Conservation (phyloP, 2,113 vertebrate species). For the Philantomba maxwellii region DNA sequence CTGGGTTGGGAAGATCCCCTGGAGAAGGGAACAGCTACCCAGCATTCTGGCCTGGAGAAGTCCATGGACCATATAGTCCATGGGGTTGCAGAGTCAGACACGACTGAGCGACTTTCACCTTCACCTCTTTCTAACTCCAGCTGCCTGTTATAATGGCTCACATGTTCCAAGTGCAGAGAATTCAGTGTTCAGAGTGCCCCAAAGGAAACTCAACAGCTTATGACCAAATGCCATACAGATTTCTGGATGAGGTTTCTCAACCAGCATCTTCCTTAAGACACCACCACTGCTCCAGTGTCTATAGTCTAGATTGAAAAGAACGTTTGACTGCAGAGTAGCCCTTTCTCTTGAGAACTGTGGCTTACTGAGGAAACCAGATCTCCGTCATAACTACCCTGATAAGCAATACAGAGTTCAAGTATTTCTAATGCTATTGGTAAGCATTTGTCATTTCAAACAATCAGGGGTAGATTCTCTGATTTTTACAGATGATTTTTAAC, state of each 20-base stretch:
- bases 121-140: background rate
- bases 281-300: background rate
- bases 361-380: background rate
- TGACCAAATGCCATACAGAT: background rate
- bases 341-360: background rate
- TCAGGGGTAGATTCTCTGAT: background rate
- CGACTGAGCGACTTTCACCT: background rate
- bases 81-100: background rate
- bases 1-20: background rate
- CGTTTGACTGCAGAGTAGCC: background rate
- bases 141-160: background rate
- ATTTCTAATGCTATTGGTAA: background rate
- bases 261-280: background rate
- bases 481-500: constrained; percentile 10
- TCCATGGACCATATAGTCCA: background rate
- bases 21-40: background rate
- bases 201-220: background rate
- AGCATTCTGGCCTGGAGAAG: background rate
- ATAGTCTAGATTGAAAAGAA: background rate
- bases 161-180: background rate
- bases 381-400: background rate
- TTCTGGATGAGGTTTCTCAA: background rate
- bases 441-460: background rate
- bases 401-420: background rate
- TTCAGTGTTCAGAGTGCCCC: too few relatives aligned